Percentiles rank a stretch among this genome's conserved stretches.
Conservation (phyloP, 2,888 invertebrate species). For the Ectemnius cavifrons region DNA sequence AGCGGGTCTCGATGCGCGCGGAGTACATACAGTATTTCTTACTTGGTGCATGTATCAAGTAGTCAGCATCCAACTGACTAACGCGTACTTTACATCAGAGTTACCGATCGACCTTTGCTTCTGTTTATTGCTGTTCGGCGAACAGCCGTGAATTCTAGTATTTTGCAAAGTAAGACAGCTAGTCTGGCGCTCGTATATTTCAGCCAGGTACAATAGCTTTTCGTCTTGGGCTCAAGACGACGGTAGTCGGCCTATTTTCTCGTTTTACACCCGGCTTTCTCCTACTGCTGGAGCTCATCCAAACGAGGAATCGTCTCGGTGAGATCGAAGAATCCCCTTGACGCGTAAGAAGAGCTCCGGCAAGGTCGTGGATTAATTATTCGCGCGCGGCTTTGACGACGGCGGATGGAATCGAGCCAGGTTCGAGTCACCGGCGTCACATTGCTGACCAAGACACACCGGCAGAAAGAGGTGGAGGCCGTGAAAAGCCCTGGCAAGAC, state of each 20-base stretch:
- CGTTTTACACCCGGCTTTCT: conserved; percentile 5
- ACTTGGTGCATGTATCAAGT: too few species aligned
- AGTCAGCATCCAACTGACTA: too few species aligned
- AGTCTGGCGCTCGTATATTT: neutral
- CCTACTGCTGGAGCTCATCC: conserved; percentile 23
- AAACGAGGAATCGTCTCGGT: conserved; percentile 24
- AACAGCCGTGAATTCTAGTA: too few species aligned
- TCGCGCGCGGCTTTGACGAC: conserved; percentile 37
- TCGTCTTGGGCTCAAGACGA: too few species aligned
- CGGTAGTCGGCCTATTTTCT: neutral
- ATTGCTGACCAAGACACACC: conserved; percentile 2
- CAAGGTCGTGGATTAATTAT: conserved; percentile 56
- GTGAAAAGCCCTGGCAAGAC: conserved; percentile 27
- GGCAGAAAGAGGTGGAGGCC: conserved; percentile 14
- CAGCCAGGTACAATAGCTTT: neutral
- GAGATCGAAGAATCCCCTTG: conserved; percentile 31
- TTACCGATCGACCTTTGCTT: too few species aligned
- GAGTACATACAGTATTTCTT: too few species aligned
- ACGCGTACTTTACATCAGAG: too few species aligned
- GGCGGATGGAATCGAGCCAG: conserved; percentile 42
- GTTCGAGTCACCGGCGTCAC: conserved; percentile 11
- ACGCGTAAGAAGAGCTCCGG: conserved; percentile 9
- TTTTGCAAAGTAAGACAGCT: neutral
- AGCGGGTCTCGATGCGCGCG: neutral
- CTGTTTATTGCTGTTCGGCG: too few species aligned